Base-by-base conservation (phyloP, 2,797 vertebrate species). In the Rhynchonycteris naso region DNA sequence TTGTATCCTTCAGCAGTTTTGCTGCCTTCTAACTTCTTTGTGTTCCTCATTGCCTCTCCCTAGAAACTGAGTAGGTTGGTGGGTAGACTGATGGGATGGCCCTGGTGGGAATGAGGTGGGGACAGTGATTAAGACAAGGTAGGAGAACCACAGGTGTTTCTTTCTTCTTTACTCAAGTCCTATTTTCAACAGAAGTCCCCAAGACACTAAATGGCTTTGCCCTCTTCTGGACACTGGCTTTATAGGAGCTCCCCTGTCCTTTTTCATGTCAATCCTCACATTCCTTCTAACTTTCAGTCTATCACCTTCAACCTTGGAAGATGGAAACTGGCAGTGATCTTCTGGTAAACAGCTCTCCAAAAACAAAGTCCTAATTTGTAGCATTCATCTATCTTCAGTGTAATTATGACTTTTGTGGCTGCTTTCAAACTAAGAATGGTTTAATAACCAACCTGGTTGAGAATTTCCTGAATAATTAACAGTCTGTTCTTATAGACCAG, bases 401-500 rank as follows among this genome's bases (percentile, higher is more conserved):
- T 85, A 69, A 56, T 65, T 79, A 89, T 66, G 65, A 28, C 24
- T 88, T 93, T 68, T n/a, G 30, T 76, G 58, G n/a, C 24, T n/a
- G 18, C 78, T 66, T 93, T 90, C 68, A 93, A 71, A 19, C 24
- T 90, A 87, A 78, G 24, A 61, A 80, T 61, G 71, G 56, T 58
- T 91, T 94, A 88, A 83, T n/a, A n/a, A n/a, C n/a, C 33, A 90
- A 76, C 6, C 14, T 88, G 86, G 75, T 92, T 0, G 1, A 96
- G 33, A 93, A 75, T 81, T 90, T 69, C 71, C 74, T 87, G 65
- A 83, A 94, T 91, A 80, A 68, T 96, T 92, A 79, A 71, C 7
- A 66, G 4, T 80, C 63, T 89, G 5, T 16, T 87, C 38, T 68
- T 43, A 26, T 13, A 33, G 84, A n/a, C 52, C 33, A 15, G 0